Evolutionary conservation across 2,113 vertebrate species (phyloP).

Genomic region (Trogon melanurus): DNA sequence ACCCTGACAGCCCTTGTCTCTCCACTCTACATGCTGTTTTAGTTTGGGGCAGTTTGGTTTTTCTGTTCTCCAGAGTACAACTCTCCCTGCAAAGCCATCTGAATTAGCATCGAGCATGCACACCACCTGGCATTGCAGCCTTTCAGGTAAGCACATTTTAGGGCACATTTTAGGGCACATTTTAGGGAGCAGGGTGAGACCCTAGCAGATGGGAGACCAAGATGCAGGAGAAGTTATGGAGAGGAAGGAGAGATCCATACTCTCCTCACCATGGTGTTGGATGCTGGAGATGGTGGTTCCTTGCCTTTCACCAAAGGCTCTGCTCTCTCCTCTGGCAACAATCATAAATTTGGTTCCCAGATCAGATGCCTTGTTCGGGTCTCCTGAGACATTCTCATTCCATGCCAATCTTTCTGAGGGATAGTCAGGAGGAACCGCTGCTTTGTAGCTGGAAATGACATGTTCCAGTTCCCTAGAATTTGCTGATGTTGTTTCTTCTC

Average conservation of each 20-base stretch:
- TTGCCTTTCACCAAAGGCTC: background rate
- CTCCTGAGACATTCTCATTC: background rate
- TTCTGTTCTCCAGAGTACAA: background rate
- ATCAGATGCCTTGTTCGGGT: background rate
- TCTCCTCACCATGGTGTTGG: accelerated
- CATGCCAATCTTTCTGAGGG: background rate
- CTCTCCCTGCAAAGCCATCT: background rate
- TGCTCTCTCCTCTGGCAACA: background rate
- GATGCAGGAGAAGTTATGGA: background rate
- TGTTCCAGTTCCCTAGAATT: background rate
- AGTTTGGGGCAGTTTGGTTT: background rate
- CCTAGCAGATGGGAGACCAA: background rate
- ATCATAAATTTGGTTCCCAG: background rate
- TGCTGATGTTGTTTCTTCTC: background rate
- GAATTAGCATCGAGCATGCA: background rate
- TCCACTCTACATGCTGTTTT: accelerated
- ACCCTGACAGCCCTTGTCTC: background rate
- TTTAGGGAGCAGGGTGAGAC: background rate
- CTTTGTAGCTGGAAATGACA: background rate
- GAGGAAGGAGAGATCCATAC: background rate
- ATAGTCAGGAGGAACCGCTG: background rate
- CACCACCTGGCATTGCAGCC: background rate
- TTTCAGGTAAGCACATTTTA: background rate
- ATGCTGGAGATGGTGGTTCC: background rate
- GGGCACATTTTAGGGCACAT: too few species aligned